A percentile compares a stretch with the other conserved stretches of the same genome.
phyloP scores from a whole-genome alignment of 2,888 invertebrate species.

The Drosophila mimetica region DNA sequence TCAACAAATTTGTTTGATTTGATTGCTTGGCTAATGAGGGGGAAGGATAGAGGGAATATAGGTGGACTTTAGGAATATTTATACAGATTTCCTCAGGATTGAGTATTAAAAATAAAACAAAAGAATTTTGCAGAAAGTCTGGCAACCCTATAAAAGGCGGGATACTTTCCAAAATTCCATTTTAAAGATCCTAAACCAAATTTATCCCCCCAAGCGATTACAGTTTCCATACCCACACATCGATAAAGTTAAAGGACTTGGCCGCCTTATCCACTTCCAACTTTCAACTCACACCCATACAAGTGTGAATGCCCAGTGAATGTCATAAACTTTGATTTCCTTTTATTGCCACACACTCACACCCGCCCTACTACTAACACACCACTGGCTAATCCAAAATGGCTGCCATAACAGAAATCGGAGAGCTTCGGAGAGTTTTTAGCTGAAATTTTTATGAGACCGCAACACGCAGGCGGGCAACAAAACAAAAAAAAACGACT shows the following conservation, averaged over 20 bases:
- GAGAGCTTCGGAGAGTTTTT: conserved; percentile 47
- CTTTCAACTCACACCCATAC: conserved; percentile 31
- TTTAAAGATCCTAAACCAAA: conserved; percentile 2
- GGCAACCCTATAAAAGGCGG: too few relatives aligned
- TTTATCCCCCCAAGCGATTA: conserved; percentile 14
- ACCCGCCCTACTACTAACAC: background rate
- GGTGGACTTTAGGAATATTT: background rate
- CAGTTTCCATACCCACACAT: background rate
- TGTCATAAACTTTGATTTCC: conserved; percentile 76
- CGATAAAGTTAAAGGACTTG: conserved; percentile 30
- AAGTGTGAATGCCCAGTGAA: conserved; percentile 63
- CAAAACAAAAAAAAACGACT: background rate
- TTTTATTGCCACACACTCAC: conserved; percentile 33
- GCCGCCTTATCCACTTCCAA: conserved; percentile 20
- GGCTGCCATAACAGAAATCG: conserved; percentile 55
- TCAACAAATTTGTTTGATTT: conserved; percentile 78
- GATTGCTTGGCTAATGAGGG: conserved; percentile 54
- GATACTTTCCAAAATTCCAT: background rate
- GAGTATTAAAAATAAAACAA: too few relatives aligned
- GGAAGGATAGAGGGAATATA: background rate
- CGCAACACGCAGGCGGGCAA: conserved; percentile 62
- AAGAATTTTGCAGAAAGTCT: too few relatives aligned
- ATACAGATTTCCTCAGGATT: too few relatives aligned
- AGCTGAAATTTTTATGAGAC: conserved; percentile 69
- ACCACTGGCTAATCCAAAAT: conserved; percentile 58